Conservation (phyloP, 2,113 vertebrate genomes). For the Pelvicachromis taeniatus region DNA sequence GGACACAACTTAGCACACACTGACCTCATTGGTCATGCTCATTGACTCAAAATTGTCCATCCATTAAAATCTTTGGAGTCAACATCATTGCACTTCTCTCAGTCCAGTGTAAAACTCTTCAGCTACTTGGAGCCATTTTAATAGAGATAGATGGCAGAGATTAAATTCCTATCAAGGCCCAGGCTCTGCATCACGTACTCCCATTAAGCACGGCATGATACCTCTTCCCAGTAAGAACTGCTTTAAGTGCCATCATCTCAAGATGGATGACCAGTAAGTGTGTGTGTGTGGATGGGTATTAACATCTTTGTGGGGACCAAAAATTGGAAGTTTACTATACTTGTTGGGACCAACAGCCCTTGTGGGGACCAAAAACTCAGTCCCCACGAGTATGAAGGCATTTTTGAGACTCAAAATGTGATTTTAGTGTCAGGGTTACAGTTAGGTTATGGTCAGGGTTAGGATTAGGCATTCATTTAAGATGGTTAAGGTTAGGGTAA, state of each 20-base stretch:
- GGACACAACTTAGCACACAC: background rate
- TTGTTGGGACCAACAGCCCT: too few species aligned
- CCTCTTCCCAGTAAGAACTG: conserved; percentile 31
- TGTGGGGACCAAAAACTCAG: background rate
- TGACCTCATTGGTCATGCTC: background rate
- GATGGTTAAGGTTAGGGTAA: too few species aligned
- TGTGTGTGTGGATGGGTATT: background rate
- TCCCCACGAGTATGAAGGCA: too few species aligned
- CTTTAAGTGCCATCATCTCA: conserved; percentile 1
- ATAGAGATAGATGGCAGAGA: conserved; percentile 50
- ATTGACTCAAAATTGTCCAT: background rate
- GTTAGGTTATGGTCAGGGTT: too few species aligned
- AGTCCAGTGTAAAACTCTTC: background rate
- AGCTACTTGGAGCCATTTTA: conserved; percentile 23
- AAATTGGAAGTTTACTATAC: too few species aligned
- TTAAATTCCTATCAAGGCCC: conserved; percentile 42
- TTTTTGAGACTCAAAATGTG: too few species aligned
- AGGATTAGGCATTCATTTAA: too few species aligned
- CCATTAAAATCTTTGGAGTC: background rate
- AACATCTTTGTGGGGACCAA: too few species aligned
- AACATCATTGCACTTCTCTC: background rate
- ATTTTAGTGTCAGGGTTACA: too few species aligned
- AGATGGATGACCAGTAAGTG: conserved; percentile 39
- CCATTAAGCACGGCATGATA: conserved; percentile 19
- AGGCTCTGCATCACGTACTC: background rate